These are phyloP conservation scores for Hestina assimilis DNA, from an alignment of 1,140 invertebrate genomes.

Conservation along the genomic window DNA sequence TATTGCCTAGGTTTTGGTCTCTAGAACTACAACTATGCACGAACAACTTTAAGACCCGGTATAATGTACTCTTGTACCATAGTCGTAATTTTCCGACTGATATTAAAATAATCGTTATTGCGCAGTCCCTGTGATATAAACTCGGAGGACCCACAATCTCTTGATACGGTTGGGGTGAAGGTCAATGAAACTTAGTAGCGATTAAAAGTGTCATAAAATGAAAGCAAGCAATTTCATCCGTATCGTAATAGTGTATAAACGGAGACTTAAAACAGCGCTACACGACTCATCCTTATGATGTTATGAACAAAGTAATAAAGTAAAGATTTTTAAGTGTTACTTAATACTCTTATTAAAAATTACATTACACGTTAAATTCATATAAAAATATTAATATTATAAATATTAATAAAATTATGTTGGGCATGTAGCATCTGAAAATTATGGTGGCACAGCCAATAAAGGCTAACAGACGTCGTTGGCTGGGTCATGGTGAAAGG, in stretches of 20 bases:
- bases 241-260: slow-evolving; percentile 59
- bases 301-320: slow-evolving; percentile 29
- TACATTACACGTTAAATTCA: slow-evolving; percentile 2
- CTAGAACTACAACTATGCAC: too few relatives aligned
- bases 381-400: too few relatives aligned
- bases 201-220: slow-evolving; percentile 64
- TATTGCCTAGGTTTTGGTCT: too few relatives aligned
- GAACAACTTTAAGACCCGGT: too few relatives aligned
- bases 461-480: too few relatives aligned
- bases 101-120: background rate
- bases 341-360: too few relatives aligned
- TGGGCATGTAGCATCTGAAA: too few relatives aligned
- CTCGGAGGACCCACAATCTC: slow-evolving; percentile 4
- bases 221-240: slow-evolving; percentile 52
- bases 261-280: slow-evolving; percentile 27
- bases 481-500: too few relatives aligned
- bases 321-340: slow-evolving; percentile 20
- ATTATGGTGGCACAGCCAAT: too few relatives aligned
- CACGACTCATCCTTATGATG: slow-evolving; percentile 26
- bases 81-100: too few relatives aligned
- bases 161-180: slow-evolving; percentile 10
- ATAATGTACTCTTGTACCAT: too few relatives aligned
- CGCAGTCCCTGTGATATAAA: slow-evolving; percentile 2
- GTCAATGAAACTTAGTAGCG: slow-evolving; percentile 49
- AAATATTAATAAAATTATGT: too few relatives aligned